These are phyloP conservation scores for Saguinus oedipus DNA, from an alignment of 2,797 vertebrate genomes.

Conservation along the genomic window DNA sequence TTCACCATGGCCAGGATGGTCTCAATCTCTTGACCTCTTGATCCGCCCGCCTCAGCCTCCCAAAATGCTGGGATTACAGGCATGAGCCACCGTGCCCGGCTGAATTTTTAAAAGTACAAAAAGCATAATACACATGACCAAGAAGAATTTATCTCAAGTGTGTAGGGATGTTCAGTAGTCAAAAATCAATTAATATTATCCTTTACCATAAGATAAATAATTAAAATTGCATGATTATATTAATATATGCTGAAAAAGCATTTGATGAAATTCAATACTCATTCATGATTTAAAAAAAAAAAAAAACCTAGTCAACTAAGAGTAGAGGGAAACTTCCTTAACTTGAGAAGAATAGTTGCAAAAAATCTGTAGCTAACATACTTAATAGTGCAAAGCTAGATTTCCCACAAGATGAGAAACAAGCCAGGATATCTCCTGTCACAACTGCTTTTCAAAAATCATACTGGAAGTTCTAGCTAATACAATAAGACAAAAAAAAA, in stretches of 20 bases:
- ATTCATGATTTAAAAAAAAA: not conserved
- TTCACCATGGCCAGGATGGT: too few relatives aligned
- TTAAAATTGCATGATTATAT: not conserved
- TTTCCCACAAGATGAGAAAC: not conserved
- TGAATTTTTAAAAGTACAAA: not conserved
- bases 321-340: not conserved
- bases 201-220: not conserved
- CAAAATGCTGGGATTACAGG: too few relatives aligned
- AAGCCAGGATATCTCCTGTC: not conserved
- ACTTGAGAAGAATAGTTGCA: not conserved
- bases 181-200: not conserved
- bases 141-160: not conserved
- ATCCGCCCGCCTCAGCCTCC: accelerated
- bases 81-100: too few relatives aligned
- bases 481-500: not conserved
- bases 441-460: not conserved
- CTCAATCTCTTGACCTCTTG: too few relatives aligned
- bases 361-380: not conserved
- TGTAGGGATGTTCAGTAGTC: not conserved
- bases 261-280: not conserved
- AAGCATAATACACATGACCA: not conserved
- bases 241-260: not conserved
- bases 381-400: not conserved
- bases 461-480: not conserved
- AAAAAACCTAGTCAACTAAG: not conserved